Conservation (phyloP, 2,113 vertebrate species). For the Rhodinocichla rosea region DNA sequence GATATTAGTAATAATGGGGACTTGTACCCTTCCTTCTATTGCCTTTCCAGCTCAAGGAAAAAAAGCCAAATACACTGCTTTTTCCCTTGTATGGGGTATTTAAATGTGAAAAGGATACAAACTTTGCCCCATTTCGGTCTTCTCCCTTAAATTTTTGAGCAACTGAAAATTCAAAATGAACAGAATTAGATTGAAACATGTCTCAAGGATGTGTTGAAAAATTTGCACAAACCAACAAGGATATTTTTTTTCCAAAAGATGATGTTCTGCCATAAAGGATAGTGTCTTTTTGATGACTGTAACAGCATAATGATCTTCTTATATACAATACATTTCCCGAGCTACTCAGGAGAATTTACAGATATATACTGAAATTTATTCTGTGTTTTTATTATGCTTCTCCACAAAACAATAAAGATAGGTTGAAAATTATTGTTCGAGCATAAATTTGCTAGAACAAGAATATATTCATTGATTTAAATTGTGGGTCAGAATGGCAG, state of each 20-base stretch:
- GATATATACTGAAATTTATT: background rate
- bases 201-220: constrained; percentile 1
- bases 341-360: background rate
- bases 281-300: background rate
- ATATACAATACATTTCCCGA: background rate
- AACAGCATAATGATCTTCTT: background rate
- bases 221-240: constrained; percentile 7
- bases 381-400: background rate
- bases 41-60: background rate
- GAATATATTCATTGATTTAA: constrained; percentile 3
- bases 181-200: constrained; percentile 6
- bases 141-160: constrained; percentile 2
- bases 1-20: background rate
- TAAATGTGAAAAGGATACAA: background rate
- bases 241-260: constrained; percentile 30
- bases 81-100: background rate
- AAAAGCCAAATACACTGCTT: background rate
- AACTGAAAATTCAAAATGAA: constrained; percentile 9
- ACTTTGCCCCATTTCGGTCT: background rate
- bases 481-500: background rate
- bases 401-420: constrained; percentile 6
- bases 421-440: background rate
- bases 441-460: background rate
- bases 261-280: constrained; percentile 6
- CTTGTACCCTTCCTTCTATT: constrained; percentile 14